These are phyloP conservation scores for Panthera uncia DNA, from an alignment of 2,113 vertebrate genomes.

Conservation along the genomic window DNA sequence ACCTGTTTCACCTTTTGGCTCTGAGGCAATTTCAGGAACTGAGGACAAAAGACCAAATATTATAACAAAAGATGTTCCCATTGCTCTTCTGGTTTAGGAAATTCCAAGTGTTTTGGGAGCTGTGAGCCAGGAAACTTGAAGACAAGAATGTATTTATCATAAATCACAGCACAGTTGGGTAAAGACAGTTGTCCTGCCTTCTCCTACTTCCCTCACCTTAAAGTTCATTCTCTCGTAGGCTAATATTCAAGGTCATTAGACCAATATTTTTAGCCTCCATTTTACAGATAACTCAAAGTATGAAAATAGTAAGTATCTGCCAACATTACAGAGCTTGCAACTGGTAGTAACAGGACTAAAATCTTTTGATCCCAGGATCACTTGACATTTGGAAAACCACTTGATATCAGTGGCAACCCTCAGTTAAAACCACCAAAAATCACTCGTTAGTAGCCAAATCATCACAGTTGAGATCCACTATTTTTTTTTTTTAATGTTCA, in stretches of 20 bases:
- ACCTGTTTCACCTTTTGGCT: background rate
- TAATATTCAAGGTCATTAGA: background rate
- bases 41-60: background rate
- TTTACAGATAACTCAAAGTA: background rate
- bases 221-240: background rate
- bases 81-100: background rate
- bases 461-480: background rate
- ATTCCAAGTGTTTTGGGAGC: background rate
- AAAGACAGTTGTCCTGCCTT: background rate
- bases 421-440: background rate
- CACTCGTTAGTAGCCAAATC: background rate
- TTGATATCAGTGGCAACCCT: background rate
- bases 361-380: background rate
- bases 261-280: background rate
- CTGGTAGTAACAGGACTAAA: background rate
- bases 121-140: background rate
- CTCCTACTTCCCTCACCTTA: background rate
- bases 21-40: background rate
- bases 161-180: background rate
- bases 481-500: background rate
- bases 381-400: background rate
- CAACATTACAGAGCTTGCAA: background rate
- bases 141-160: background rate
- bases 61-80: background rate
- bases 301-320: background rate